phyloP scores from a whole-genome alignment of 1,140 invertebrate genomes.

The Meloidogyne hapla region DNA sequence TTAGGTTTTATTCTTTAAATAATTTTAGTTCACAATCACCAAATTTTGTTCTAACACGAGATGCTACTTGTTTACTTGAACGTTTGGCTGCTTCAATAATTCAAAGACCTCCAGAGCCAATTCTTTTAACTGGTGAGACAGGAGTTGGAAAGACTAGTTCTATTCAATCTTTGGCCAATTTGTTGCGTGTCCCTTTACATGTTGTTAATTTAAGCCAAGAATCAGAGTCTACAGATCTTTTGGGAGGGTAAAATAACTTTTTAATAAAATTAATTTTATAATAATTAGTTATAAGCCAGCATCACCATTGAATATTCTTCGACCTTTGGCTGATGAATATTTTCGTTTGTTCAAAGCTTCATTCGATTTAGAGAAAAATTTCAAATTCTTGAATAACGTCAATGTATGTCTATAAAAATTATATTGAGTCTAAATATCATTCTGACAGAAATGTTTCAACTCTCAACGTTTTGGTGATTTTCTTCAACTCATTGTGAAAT shows the following conservation, averaged over 20 bases:
- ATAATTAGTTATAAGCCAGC: constrained; percentile 82
- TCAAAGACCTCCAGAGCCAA: constrained; percentile 76
- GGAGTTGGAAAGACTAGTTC: constrained; percentile 97
- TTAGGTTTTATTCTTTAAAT: not conserved
- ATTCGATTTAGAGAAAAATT: constrained; percentile 79
- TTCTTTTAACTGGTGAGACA: constrained; percentile 93
- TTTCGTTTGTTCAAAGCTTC: constrained; percentile 77
- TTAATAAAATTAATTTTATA: not conserved
- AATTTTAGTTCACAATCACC: not conserved
- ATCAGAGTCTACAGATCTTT: constrained; percentile 88
- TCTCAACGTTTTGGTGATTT: constrained; percentile 75
- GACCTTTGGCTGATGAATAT: constrained; percentile 81
- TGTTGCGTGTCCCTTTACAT: constrained; percentile 74
- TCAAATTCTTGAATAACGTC: constrained; percentile 79
- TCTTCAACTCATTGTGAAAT: constrained; percentile 76
- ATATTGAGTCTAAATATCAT: constrained; percentile 20
- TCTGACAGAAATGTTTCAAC: constrained; percentile 72
- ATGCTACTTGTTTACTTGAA: constrained; percentile 78
- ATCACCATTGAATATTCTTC: constrained; percentile 80
- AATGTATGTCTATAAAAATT: constrained; percentile 64
- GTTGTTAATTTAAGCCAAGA: constrained; percentile 99
- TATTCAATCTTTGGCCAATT: constrained; percentile 83
- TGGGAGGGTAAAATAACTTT: constrained; percentile 75
- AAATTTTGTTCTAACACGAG: constrained; percentile 67
- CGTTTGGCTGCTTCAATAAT: constrained; percentile 51